These are phyloP conservation scores for Cheilinus undulatus DNA, from an alignment of 2,113 vertebrate genomes.

Conservation along the genomic window DNA sequence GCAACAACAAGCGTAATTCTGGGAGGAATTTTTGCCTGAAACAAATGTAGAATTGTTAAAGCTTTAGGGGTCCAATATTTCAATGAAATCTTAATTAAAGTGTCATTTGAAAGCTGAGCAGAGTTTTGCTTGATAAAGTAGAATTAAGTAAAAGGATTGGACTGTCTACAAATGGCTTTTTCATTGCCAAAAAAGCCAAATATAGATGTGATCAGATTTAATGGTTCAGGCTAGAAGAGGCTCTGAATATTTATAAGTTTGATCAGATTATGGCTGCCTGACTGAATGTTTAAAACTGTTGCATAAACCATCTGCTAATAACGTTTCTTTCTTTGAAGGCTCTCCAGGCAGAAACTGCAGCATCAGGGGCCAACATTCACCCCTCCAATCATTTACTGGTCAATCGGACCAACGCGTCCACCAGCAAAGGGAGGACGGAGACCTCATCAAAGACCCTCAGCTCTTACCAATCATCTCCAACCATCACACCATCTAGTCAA, in stretches of 20 bases:
- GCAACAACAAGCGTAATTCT: constrained; percentile 33
- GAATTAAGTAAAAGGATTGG: constrained; percentile 61
- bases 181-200: constrained; percentile 25
- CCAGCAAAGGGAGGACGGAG: constrained; percentile 14
- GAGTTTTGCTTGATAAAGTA: constrained; percentile 39
- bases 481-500: constrained; percentile 8
- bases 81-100: constrained; percentile 65
- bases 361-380: constrained; percentile 56
- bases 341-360: constrained; percentile 44
- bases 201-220: constrained; percentile 29
- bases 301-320: constrained; percentile 27
- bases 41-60: constrained; percentile 50
- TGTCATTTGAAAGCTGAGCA: constrained; percentile 54
- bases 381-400: constrained; percentile 17
- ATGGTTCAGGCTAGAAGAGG: constrained; percentile 32
- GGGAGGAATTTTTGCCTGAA: constrained; percentile 37
- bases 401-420: constrained; percentile 2
- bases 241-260: not conserved
- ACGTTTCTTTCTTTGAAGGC: constrained; percentile 58
- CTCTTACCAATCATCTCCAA: constrained; percentile 31
- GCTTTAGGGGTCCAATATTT: constrained; percentile 48
- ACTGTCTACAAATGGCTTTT: constrained; percentile 26
- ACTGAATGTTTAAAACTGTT: constrained; percentile 17
- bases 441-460: constrained; percentile 26
- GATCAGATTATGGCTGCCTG: constrained; percentile 1